These are phyloP conservation scores for Colistium nudipinnis DNA, from an alignment of 2,113 vertebrate genomes.

Conservation along the genomic window DNA sequence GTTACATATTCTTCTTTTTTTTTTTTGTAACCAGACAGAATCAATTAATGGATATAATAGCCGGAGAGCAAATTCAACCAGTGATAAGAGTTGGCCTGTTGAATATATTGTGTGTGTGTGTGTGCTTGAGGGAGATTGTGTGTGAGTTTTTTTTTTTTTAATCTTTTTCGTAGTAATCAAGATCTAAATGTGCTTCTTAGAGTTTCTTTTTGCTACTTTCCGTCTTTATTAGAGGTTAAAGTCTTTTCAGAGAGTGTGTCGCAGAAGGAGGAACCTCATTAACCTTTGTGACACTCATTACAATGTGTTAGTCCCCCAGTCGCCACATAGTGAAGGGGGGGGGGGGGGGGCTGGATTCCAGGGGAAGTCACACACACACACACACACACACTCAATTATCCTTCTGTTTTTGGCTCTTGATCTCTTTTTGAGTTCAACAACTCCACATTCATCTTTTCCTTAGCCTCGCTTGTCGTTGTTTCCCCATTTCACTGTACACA, in stretches of 20 bases:
- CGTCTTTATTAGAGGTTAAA: conserved; percentile 29
- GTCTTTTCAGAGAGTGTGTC: conserved; percentile 26
- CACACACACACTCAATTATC: background rate
- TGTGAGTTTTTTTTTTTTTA: background rate
- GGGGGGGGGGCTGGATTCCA: too few relatives aligned
- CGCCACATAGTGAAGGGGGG: conserved; percentile 23
- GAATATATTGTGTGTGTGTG: background rate
- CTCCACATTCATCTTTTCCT: background rate
- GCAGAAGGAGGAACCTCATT: conserved; percentile 59
- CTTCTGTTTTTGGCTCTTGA: background rate
- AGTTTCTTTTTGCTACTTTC: background rate
- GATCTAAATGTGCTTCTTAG: conserved; percentile 15
- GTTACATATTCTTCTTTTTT: conserved; percentile 7
- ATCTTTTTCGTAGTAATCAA: conserved; percentile 24
- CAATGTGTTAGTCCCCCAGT: conserved; percentile 38
- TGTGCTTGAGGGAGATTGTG: background rate
- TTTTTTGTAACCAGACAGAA: background rate
- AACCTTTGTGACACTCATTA: conserved; percentile 68
- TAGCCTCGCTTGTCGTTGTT: background rate
- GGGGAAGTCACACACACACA: conserved; percentile 2
- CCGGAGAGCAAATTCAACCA: background rate
- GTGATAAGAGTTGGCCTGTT: background rate
- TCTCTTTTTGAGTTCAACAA: conserved; percentile 4
- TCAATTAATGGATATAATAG: conserved; percentile 18
- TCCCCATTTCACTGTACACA: too few relatives aligned